Evolutionary conservation across 2,888 invertebrate species (phyloP), one percentile per base, ranked within the genome.

Genomic region (Crossocerus cetratus): DNA sequence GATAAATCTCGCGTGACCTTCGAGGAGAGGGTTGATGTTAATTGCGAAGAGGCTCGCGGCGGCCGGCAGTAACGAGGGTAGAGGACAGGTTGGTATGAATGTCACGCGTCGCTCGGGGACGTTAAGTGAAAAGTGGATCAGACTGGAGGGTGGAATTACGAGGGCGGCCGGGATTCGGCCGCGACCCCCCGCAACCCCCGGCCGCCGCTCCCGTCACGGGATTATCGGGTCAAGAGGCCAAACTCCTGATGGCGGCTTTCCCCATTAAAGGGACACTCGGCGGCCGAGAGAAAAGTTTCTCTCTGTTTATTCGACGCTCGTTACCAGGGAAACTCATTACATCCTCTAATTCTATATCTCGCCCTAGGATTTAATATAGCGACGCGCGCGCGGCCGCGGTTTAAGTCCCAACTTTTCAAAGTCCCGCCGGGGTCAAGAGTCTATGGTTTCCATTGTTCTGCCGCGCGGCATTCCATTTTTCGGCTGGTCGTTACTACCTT

Each of bases 151-250:
- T 3, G 21, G 20, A 54, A 13, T 18, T 14, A 63, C 21, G 5
- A 55, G 43, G 45, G 13, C 14, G 44, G 16, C 11, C 44, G 56
- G 56, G 20, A 56, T 55, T 45, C 49, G 16, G 54, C 16, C 57
- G 32, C 11, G n/a, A n/a, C n/a, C n/a, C n/a, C n/a, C n/a, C n/a
- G n/a, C n/a, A n/a, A n/a, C 43, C 43, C 14, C 49, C 14, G 16
- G 55, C 62, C n/a, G n/a, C 58, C 53, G 58, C n/a, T 18, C 53
- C 57, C 23, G 53, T 21, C n/a, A 49, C 16, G n/a, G 14, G 42
- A 43, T 13, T 61, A 74, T 67, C 65, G 59, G 74, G 74, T 75
- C 72, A 65, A 65, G 53, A 63, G 72, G 72, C 54, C 66, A 32
- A 22, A 61, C 44, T 68, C 64, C 22, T 55, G 43, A 55, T 42